Percentiles rank a stretch among this genome's conserved stretches.
Conservation (phyloP, 2,113 vertebrate genomes). For the Chaetorhynchus papuensis region DNA sequence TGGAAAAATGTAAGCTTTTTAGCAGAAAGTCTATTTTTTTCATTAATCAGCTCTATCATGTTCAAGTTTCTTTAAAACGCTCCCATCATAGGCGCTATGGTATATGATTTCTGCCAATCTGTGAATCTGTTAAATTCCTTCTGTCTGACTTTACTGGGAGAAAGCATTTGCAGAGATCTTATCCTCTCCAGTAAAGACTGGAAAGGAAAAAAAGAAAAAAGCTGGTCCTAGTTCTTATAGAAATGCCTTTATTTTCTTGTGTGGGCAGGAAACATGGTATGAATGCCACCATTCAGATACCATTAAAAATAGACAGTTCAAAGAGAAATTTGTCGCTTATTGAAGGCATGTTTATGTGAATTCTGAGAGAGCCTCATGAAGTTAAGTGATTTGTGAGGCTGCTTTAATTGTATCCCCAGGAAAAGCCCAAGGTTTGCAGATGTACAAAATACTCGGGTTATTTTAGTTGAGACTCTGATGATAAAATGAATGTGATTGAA, state of each 20-base stretch:
- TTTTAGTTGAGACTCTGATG: not conserved
- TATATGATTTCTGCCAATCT: not conserved
- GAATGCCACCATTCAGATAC: not conserved
- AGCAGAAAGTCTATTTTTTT: not conserved
- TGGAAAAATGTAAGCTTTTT: not conserved
- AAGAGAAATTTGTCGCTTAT: not conserved
- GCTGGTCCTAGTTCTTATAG: fast-evolving
- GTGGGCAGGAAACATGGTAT: not conserved
- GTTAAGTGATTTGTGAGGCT: not conserved
- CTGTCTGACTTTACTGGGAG: not conserved
- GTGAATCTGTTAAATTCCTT: not conserved
- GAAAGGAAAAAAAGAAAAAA: not conserved
- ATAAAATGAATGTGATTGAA: not conserved
- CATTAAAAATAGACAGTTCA: not conserved
- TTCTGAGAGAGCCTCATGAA: not conserved
- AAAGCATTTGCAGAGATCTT: not conserved
- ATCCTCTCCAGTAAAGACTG: not conserved
- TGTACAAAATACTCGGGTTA: not conserved
- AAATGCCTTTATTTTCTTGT: slow-evolving; percentile 1
- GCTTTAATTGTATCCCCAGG: not conserved
- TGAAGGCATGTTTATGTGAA: not conserved
- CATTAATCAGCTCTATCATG: not conserved
- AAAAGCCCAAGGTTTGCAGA: not conserved
- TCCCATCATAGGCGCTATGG: not conserved
- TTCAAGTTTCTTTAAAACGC: not conserved